Percentiles rank a stretch among this genome's conserved stretches.
Conservation (phyloP, 2,888 invertebrate species). For the Gryllus longicercus region DNA sequence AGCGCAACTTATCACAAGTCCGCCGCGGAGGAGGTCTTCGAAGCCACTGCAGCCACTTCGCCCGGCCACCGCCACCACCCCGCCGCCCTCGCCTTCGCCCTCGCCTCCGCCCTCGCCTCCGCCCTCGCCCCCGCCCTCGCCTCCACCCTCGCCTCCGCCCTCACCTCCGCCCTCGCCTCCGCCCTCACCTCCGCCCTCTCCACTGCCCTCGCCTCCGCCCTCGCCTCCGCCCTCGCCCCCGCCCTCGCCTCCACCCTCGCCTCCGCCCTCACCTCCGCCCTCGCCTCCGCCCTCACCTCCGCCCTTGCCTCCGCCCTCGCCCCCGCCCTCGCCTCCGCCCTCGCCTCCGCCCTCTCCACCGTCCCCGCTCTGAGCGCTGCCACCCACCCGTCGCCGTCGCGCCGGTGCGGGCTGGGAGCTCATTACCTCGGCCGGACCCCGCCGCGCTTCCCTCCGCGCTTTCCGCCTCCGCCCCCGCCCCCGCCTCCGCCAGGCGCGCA, state of each 20-base stretch:
- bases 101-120: neutral
- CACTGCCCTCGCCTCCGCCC: neutral
- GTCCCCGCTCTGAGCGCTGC: neutral
- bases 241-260: neutral
- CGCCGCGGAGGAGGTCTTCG: neutral
- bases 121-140: neutral
- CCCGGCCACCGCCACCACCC: neutral
- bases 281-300: too few species aligned
- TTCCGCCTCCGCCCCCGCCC: neutral
- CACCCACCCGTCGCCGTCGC: neutral
- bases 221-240: neutral
- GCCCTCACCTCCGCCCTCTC: neutral
- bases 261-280: too few species aligned
- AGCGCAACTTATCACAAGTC: neutral
- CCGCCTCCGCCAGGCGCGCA: neutral
- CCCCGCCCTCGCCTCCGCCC: too few species aligned
- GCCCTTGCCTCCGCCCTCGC: too few species aligned
- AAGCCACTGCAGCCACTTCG: neutral
- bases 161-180: neutral
- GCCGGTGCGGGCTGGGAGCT: neutral
- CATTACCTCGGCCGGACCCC: neutral
- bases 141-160: neutral
- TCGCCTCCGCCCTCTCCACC: too few species aligned
- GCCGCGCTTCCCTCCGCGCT: neutral
- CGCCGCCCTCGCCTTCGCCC: neutral